Percentiles rank a stretch among this genome's conserved stretches.
Conservation (phyloP, 1,140 invertebrate species). For the Pseudomyrmex flavicornis region DNA sequence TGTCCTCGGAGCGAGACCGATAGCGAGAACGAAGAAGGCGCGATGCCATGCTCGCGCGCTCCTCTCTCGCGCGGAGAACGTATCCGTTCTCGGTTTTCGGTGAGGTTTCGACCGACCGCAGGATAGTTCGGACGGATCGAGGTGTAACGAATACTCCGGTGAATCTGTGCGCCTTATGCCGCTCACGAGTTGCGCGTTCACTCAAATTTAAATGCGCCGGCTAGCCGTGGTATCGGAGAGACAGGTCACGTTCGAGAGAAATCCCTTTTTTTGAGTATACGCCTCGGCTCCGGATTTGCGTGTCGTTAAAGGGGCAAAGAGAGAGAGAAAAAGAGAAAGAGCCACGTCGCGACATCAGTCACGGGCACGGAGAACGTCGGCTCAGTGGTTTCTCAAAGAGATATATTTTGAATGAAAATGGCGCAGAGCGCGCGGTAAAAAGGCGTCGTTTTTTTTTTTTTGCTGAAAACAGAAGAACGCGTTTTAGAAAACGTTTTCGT, state of each 20-base stretch:
- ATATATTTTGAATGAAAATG: conserved; percentile 69
- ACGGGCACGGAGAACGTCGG: conserved; percentile 35
- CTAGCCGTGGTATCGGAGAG: conserved; percentile 58
- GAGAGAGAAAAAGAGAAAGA: neutral
- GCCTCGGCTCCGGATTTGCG: conserved; percentile 59
- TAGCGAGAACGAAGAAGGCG: conserved; percentile 60
- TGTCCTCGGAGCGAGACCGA: conserved; percentile 72
- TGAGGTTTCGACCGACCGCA: neutral
- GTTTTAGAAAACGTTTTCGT: conserved; percentile 45
- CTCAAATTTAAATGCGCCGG: conserved; percentile 71
- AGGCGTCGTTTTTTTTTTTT: neutral
- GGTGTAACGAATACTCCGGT: conserved; percentile 65
- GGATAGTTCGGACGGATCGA: conserved; percentile 33
- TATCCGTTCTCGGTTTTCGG: neutral
- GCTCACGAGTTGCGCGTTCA: conserved; percentile 66
- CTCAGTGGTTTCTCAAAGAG: conserved; percentile 44
- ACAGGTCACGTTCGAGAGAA: conserved; percentile 67
- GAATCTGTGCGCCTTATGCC: conserved; percentile 64
- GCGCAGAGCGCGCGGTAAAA: neutral
- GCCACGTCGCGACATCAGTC: conserved; percentile 61
- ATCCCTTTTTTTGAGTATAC: conserved; percentile 61
- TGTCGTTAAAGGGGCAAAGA: conserved; percentile 22
- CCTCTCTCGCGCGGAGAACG: neutral
- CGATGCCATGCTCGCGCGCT: conserved; percentile 1
- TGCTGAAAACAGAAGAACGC: conserved; percentile 6